Base-by-base conservation (phyloP, 2,888 invertebrate genomes). In the Xestia sexstrigata region DNA sequence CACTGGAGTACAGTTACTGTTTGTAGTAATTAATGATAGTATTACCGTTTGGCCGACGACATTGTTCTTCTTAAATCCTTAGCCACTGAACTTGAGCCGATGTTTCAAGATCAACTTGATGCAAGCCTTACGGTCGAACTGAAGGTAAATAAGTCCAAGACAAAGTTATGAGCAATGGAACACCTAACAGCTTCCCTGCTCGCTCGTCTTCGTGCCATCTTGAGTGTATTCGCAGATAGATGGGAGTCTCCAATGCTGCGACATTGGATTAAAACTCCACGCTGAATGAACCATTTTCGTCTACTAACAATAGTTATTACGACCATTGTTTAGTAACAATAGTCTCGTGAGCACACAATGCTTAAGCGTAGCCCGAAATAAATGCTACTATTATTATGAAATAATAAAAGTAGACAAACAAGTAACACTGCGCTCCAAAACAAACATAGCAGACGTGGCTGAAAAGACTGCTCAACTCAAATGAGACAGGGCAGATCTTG, bases 1-100 rank as follows among this genome's bases (percentile, higher is more conserved):
- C n/a, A 23, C 39, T 79, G 23, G 75, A 67, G 55, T 70, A 55
- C 17, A 49, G 30, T 62, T 42, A 26, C 26, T 55, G 39, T 70
- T 66, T 45, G 68, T 62, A 23, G 58, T 83, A 52, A 81, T 81
- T 83, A 71, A 83, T 71, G n/a, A 67, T 49, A 45, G 8, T 71
- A 26, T 42, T 15, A 26, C n/a, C 17, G 17, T 62, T 20, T 35
- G 4, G 23, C 9, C 2, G 17, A 35, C 62, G 9, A 62, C 35
- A 30, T 35, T 62, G 30, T 62, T 30, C 20, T 60, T 20, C 17
- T 30, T 9, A 60, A 1, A 8, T 30, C 60, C 30, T 30, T 30
- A 3, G 20, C 2, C 60, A 30, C 4, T 60, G 60, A 30, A 30
- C 60, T 60, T 30, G 30, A 30, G 17, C 0, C 4, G 9, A 30